Evolutionary conservation across 2,888 invertebrate genomes (phyloP).

Genomic region (Polylopha cassiicola): DNA sequence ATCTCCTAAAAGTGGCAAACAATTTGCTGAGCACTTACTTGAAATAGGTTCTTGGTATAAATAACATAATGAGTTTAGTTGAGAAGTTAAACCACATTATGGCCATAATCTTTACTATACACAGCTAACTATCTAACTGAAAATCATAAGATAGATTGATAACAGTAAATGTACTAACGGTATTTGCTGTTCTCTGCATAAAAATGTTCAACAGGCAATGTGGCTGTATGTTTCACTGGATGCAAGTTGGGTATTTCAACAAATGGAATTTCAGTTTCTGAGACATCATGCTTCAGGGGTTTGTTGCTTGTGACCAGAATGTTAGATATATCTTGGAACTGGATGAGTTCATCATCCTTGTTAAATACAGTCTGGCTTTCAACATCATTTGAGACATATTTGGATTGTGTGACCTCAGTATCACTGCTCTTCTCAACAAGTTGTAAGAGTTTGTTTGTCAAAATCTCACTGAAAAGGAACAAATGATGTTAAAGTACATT

Average conservation of each 20-base stretch:
- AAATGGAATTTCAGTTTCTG: constrained; percentile 67
- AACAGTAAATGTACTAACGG: constrained; percentile 78
- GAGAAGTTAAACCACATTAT: no score
- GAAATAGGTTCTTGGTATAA: no score
- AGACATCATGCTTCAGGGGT: constrained; percentile 75
- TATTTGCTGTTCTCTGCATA: constrained; percentile 80
- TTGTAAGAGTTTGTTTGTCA: constrained; percentile 80
- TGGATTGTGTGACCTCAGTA: constrained; percentile 68
- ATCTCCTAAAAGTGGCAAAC: no score
- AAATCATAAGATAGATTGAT: no score
- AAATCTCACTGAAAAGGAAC: constrained; percentile 79
- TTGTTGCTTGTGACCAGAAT: constrained; percentile 80
- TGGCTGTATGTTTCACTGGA: constrained; percentile 85
- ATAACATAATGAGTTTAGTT: no score
- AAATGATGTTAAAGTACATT: constrained; percentile 12
- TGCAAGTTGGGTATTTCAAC: constrained; percentile 82
- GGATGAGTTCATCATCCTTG: constrained; percentile 78
- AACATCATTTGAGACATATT: constrained; percentile 78
- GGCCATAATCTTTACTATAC: no score
- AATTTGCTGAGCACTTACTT: no score
- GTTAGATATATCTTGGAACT: constrained; percentile 81
- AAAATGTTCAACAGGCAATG: constrained; percentile 79
- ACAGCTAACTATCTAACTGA: no score
- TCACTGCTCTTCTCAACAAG: constrained; percentile 82
- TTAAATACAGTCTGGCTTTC: constrained; percentile 76